These are phyloP conservation scores for Polypterus senegalus DNA, from an alignment of 2,113 vertebrate genomes.

Conservation along the genomic window DNA sequence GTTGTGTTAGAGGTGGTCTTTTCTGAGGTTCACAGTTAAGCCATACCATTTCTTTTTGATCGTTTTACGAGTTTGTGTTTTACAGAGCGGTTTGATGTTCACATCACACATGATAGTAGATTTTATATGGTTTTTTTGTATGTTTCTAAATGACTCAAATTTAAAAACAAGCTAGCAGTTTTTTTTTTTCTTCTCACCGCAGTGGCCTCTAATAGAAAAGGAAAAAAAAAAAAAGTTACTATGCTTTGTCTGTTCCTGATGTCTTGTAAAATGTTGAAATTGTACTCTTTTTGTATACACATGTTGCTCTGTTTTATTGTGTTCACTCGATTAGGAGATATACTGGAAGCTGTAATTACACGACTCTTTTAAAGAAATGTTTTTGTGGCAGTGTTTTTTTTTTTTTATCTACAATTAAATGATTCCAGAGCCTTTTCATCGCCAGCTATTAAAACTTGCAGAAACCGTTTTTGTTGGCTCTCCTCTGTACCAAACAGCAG, in stretches of 20 bases:
- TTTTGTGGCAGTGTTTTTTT: no score
- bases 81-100: slow-evolving; percentile 7
- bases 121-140: no score
- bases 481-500: no score
- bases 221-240: slow-evolving; percentile 22
- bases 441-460: no score
- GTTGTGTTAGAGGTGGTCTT: no score
- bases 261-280: slow-evolving; percentile 32
- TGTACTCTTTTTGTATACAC: slow-evolving; percentile 19
- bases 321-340: slow-evolving; percentile 24
- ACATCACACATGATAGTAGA: not conserved
- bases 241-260: slow-evolving; percentile 23
- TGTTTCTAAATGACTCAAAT: no score
- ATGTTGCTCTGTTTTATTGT: slow-evolving; percentile 28
- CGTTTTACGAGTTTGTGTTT: slow-evolving; percentile 11
- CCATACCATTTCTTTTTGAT: no score
- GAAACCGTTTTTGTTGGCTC: no score
- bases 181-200: slow-evolving; percentile 51
- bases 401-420: no score
- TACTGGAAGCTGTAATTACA: slow-evolving; percentile 6
- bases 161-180: slow-evolving; percentile 24
- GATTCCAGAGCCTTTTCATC: no score
- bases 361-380: no score
- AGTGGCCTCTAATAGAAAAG: slow-evolving; percentile 58
- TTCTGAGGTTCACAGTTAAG: no score